These are phyloP conservation scores for Indri indri DNA, from an alignment of 2,113 vertebrate genomes.

Conservation along the genomic window DNA sequence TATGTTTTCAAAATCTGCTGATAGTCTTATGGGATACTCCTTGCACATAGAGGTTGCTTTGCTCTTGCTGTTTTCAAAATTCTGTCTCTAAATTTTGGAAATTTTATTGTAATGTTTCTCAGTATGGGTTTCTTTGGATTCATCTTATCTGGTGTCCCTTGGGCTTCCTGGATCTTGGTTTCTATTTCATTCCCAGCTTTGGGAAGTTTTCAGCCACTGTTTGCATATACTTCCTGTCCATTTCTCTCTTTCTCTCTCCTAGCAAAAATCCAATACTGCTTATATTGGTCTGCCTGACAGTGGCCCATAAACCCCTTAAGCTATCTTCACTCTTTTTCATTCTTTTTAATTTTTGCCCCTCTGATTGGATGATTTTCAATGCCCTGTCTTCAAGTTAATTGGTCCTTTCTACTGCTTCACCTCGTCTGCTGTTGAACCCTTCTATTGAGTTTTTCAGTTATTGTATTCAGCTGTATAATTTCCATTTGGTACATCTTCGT, in stretches of 20 bases:
- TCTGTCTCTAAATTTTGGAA: neutral
- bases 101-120: neutral
- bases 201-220: neutral
- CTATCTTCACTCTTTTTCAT: neutral
- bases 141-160: neutral
- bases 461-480: neutral
- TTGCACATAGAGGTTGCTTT: neutral
- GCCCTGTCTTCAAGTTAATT: neutral
- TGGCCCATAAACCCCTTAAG: neutral
- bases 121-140: neutral
- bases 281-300: neutral
- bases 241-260: neutral
- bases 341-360: neutral
- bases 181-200: neutral
- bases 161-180: neutral
- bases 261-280: neutral
- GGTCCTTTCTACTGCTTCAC: neutral
- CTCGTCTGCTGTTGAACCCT: neutral
- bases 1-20: neutral
- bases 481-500: neutral
- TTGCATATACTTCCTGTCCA: neutral
- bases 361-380: neutral
- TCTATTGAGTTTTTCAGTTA: neutral
- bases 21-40: neutral
- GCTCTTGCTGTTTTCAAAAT: neutral